Evolutionary conservation across 2,888 invertebrate genomes (phyloP), one percentile per base, ranked within the genome.

Genomic region (Volucella zonaria): DNA sequence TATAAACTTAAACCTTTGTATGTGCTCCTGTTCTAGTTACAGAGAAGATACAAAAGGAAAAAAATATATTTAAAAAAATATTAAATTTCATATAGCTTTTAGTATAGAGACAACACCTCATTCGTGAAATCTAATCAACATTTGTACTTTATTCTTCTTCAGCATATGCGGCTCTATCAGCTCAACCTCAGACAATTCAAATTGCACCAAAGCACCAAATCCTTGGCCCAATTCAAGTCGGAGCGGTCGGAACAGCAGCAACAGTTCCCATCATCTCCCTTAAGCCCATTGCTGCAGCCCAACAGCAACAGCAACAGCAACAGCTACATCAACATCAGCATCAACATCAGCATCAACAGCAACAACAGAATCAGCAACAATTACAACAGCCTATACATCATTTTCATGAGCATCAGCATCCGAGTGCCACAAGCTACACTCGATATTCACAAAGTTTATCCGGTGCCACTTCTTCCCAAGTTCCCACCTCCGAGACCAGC

Each of bases 291-390:
- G 47, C 59, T 49, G 45, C 56, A 3, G 67, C 45, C 59, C 76
- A 58, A n/a, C 75, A 74, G 43, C 58, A 68, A 42, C 58, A 73
- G 23, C 71, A 66, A 38, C 77, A 58, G 49, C 89, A 86, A 87
- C 89, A 66, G 64, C 70, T 70, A 42, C 58, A 71, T 42, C 76
- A 76, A 11, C 81, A 74, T 14, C 61, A 23, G 4, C 23, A 23
- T 23, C n/a, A n/a, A n/a, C n/a, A n/a, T n/a, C n/a, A n/a, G n/a
- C n/a, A 18, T 18, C 18, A 18, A 18, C 23, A 23, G 31, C 58
- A 70, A 42, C 58, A 73, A 23, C 71, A 66, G 43, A 74, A 58
- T 38, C 89, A 87, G 87, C 89, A 66, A 78, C 70, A 77, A 43
- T 64, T 71, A 47, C 76, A 76, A 11, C 81, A 75, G 23, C 61